Evolutionary conservation across 2,113 vertebrate genomes (phyloP).

Genomic region (Maccullochella peelii): DNA sequence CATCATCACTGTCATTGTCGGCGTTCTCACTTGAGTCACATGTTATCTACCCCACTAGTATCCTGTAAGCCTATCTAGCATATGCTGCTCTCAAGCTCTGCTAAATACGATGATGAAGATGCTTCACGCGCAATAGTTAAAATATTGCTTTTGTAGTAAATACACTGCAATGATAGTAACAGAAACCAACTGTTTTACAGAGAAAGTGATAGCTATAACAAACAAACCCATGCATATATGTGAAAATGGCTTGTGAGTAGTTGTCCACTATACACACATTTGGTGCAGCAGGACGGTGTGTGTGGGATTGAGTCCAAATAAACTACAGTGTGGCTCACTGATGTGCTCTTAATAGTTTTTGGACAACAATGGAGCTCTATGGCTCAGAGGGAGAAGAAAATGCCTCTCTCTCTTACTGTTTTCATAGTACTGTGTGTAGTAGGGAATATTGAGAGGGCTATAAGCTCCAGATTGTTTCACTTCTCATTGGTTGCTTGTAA

Average conservation of each 20-base stretch:
- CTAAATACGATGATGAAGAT: not conserved
- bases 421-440: not conserved
- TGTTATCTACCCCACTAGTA: not conserved
- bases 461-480: constrained; percentile 17
- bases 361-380: not conserved
- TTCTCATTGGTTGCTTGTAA: constrained; percentile 50
- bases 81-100: not conserved
- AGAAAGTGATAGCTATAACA: not conserved
- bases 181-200: not conserved
- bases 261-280: not conserved
- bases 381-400: not conserved
- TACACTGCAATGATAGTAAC: not conserved
- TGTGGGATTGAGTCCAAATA: not conserved
- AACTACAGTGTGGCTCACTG: not conserved
- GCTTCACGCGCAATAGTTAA: not conserved
- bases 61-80: too few relatives aligned
- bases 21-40: not conserved
- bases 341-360: not conserved
- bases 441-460: not conserved
- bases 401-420: not conserved
- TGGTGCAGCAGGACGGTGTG: not conserved
- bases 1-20: not conserved
- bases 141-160: not conserved
- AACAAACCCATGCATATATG: not conserved
- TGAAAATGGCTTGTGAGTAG: not conserved